These are phyloP conservation scores for Toxotes lorentzi DNA, from an alignment of 2,797 vertebrate species.

Conservation along the genomic window DNA sequence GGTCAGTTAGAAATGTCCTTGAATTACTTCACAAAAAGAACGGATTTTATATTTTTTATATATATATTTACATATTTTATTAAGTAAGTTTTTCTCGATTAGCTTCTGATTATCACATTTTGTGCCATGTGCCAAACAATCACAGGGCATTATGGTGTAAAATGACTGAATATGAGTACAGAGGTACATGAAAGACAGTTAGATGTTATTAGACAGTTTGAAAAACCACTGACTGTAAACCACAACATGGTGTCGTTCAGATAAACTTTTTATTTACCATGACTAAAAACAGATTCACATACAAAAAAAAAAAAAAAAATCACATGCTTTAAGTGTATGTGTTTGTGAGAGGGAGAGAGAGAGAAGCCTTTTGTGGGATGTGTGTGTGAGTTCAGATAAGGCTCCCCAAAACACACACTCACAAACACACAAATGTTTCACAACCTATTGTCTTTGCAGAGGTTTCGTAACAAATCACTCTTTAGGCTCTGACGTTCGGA, in stretches of 20 bases:
- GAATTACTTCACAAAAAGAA: too few relatives aligned
- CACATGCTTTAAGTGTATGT: background rate
- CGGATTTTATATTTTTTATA: too few relatives aligned
- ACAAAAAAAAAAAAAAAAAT: background rate
- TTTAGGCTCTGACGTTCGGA: slow-evolving; percentile 43
- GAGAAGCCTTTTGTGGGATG: slow-evolving; percentile 6
- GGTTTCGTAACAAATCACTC: slow-evolving; percentile 43
- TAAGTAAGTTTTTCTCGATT: slow-evolving; percentile 1
- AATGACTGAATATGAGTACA: background rate
- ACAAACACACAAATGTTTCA: slow-evolving; percentile 15
- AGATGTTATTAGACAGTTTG: background rate
- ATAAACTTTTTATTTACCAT: background rate
- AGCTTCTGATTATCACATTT: background rate
- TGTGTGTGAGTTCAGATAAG: slow-evolving; percentile 56
- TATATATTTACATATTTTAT: too few relatives aligned
- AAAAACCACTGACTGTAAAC: background rate
- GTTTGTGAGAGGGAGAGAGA: background rate
- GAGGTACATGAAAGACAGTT: background rate
- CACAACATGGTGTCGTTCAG: background rate
- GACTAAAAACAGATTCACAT: background rate
- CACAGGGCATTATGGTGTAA: background rate
- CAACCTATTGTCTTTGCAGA: slow-evolving; percentile 40
- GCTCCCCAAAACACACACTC: slow-evolving; percentile 18
- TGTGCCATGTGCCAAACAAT: background rate
- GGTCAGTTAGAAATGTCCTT: background rate